Evolutionary conservation across 2,888 invertebrate genomes (phyloP), one percentile per base, ranked within the genome.

Genomic region (Patella depressa): DNA sequence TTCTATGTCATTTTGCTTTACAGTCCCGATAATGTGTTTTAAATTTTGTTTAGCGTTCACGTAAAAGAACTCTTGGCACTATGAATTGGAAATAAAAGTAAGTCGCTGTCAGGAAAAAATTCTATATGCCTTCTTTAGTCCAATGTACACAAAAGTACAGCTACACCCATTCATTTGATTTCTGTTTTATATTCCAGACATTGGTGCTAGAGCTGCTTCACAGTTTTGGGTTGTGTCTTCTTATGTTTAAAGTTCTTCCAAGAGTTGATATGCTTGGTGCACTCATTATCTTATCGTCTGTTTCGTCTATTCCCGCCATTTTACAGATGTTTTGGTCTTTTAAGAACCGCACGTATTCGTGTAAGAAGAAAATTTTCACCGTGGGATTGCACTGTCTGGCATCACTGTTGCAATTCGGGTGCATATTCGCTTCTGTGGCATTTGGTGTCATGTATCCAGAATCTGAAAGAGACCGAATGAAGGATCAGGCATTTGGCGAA

Each of bases 181-280:
- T 34, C 45, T 72, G 15, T 17, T 71, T 53, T 19, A 45, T 75
- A 5, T 81, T 86, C 0, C 83, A 89, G 88, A 85, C 87, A 9
- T 78, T 89, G 17, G 73, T 88, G 15, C 70, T 88, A 19, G 90
- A 90, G 76, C 77, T 84, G 2, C 78, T 89, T 15, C 90, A 90
- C 77, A 85, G 85, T 3, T 82, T 89, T 70, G 90, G 90, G 9
- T 81, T 90, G n/a, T 88, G 88, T 74, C 84, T 90, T 71, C 81
- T 90, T n/a, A 86, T 90, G 55, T 89, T 89, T 79, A 83, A 87
- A 24, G 88, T 90, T n/a, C 82, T 90, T 34, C 90, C 90, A 9
- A 79, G 84, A 72, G 83, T 88, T 77, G 90, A 90, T 81, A 86
- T 89, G 82, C 80, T 89, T 17, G 84, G 89, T 12, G 87, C 86